Conservation (phyloP, 2,797 vertebrate genomes). For the Tragopan temminckii region DNA sequence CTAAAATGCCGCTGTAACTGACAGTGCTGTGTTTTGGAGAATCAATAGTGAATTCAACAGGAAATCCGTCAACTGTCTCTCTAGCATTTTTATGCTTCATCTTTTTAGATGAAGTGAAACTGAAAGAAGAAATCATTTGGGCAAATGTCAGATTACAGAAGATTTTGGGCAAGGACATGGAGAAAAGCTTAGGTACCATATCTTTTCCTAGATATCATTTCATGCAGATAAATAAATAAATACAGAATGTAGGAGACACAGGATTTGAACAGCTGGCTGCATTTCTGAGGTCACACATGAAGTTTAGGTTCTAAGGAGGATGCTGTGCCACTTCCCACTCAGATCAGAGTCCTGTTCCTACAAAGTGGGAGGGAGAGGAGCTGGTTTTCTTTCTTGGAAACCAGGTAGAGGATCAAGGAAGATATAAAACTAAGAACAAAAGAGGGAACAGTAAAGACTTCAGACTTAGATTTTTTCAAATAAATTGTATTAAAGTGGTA, state of each 20-base stretch:
- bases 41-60: slow-evolving; percentile 32
- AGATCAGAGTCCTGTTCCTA: not conserved
- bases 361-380: not conserved
- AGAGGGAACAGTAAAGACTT: not conserved
- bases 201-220: slow-evolving; percentile 9
- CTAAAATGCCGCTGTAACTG: not conserved
- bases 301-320: not conserved
- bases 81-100: too few species aligned
- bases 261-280: not conserved
- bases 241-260: not conserved
- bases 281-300: not conserved
- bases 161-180: not conserved
- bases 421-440: not conserved
- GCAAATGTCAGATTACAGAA: slow-evolving; percentile 8
- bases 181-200: not conserved
- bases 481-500: not conserved
- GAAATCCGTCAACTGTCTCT: slow-evolving; percentile 43
- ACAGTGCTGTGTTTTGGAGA: not conserved
- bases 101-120: not conserved
- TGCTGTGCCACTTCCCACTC: not conserved
- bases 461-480: not conserved
- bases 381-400: not conserved
- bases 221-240: not conserved
- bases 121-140: slow-evolving; percentile 35
- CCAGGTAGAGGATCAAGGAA: not conserved